Evolutionary conservation across 2,888 invertebrate species (phyloP).

Genomic region (Artemia sp.): DNA sequence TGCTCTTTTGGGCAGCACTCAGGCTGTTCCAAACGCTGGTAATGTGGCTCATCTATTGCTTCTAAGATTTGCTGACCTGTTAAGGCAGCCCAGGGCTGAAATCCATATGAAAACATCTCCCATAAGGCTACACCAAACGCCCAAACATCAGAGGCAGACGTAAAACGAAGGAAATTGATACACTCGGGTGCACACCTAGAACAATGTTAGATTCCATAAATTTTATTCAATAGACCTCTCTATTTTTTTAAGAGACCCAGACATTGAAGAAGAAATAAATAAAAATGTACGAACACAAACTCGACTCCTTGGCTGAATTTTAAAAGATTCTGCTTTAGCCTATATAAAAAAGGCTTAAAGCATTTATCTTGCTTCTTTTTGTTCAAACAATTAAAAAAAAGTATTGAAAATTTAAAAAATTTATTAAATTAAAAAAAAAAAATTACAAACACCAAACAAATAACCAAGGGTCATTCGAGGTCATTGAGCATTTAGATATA

Average conservation of each 20-base stretch:
- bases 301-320: not conserved
- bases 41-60: conserved; percentile 82
- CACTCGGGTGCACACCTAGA: conserved; percentile 88
- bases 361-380: too few species aligned
- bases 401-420: too few species aligned
- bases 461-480: too few species aligned
- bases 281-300: not conserved
- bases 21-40: conserved; percentile 72
- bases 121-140: conserved; percentile 94
- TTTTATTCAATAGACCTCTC: not conserved
- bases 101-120: conserved; percentile 97
- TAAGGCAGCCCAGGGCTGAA: conserved; percentile 91
- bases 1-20: conserved; percentile 87
- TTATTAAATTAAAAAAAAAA: too few species aligned
- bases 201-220: conserved; percentile 20
- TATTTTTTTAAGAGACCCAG: not conserved
- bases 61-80: conserved; percentile 86
- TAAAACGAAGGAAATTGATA: conserved; percentile 85
- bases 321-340: too few species aligned
- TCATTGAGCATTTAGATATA: too few species aligned
- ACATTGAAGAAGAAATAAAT: conserved; percentile 17
- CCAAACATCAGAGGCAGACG: conserved; percentile 94
- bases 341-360: too few species aligned
- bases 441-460: too few species aligned
- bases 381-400: too few species aligned